A percentile compares a stretch with the other conserved stretches of the same genome.
phyloP scores from a whole-genome alignment of 2,888 invertebrate genomes.

The Brachyopa scutellaris region DNA sequence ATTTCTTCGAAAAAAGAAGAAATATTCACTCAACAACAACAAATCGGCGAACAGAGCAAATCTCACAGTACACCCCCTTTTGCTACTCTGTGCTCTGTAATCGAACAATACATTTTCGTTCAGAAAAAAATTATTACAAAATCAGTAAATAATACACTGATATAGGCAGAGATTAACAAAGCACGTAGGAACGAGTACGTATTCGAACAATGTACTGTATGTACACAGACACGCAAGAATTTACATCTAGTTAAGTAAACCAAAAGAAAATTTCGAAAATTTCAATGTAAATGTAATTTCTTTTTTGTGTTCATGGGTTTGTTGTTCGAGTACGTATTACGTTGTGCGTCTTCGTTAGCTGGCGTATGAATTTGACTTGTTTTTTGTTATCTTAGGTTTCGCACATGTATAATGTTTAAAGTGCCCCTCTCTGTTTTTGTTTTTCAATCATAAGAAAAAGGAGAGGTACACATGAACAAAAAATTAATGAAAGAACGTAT shows the following conservation, averaged over 20 bases:
- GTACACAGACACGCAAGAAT: neutral
- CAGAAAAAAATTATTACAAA: slow-evolving; percentile 38
- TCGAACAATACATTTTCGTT: slow-evolving; percentile 33
- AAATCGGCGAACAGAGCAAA: neutral
- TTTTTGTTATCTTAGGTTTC: neutral
- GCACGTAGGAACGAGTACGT: no score
- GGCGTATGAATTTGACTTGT: neutral
- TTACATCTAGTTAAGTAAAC: slow-evolving; percentile 19
- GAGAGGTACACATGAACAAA: neutral
- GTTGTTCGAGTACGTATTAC: neutral
- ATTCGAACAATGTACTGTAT: no score
- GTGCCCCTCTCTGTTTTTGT: slow-evolving; percentile 2
- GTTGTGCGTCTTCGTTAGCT: neutral
- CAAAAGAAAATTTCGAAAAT: slow-evolving; percentile 19
- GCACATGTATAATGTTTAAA: no score
- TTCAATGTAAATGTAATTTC: slow-evolving; percentile 27
- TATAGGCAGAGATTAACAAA: slow-evolving; percentile 7
- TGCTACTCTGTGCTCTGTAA: neutral
- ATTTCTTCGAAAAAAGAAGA: no score
- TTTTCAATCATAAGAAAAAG: slow-evolving; percentile 30
- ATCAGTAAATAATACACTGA: slow-evolving; percentile 30
- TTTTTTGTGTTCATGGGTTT: neutral
- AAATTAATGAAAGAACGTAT: neutral
- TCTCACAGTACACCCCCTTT: neutral
- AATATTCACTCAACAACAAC: no score